Evolutionary conservation across 2,113 vertebrate species (phyloP), one percentile per base, ranked within the genome.

Genomic region (Cynoglossus semilaevis): DNA sequence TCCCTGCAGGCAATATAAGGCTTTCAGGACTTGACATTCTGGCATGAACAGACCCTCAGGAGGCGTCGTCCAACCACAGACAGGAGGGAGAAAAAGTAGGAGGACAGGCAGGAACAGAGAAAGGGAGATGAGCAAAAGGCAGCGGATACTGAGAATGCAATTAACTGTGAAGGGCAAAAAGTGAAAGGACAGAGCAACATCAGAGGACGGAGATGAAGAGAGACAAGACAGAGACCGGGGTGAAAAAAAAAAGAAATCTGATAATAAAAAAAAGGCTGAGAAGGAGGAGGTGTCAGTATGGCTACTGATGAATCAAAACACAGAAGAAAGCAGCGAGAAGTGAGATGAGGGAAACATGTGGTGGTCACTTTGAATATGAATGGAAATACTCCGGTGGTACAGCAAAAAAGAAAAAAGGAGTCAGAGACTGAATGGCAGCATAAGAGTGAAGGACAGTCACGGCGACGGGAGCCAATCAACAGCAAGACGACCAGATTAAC

Each of bases 141-240:
- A 63, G 37, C 58, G 41, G n/a, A 51, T 10, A 42, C 34, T 34
- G 45, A 67, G 61, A 63, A 55, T 51, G 63, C 44, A 78, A 71
- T 70, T 73, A 63, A 63, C 22, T 43, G 63, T 57, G 62, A 70
- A 68, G 67, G 72, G 69, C 63, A 63, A 48, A 63, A 38, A 48
- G 34, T 18, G 54, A 58, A 47, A 68, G 58, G 48, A 62, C 58
- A 51, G 54, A 50, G 18, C 18, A 15, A 47, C 36, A 58, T 67
- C 16, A 51, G 35, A 73, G 53, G 57, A 67, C 34, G 45, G 13
- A 68, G 52, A 65, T 40, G 67, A 53, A 63, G 50, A 57, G 63
- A 42, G 64, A 72, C 11, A 47, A 47, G 43, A 52, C n/a, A 53
- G 15, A 34, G 38, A 41, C 7, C 3, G 22, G 22, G 11, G 40